Percentiles rank a stretch among this genome's conserved stretches.
phyloP scores from a whole-genome alignment of 2,797 vertebrate genomes.

The Lycodopsis pacificus region DNA sequence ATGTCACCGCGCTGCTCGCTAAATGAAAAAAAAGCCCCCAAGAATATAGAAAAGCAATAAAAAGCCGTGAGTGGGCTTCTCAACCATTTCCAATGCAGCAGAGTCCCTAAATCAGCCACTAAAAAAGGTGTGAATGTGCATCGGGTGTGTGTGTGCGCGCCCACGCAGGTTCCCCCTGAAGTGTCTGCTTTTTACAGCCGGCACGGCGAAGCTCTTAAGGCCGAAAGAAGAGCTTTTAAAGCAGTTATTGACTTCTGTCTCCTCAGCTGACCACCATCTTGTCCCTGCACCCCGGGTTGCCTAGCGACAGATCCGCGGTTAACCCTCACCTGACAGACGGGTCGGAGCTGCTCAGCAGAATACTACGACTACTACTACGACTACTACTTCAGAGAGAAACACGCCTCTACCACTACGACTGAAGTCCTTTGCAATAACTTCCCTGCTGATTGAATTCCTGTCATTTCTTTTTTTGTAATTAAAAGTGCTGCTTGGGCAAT shows the following conservation, averaged over 20 bases:
- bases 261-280: slow-evolving; percentile 70
- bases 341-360: slow-evolving; percentile 38
- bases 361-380: too few relatives aligned
- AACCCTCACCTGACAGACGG: slow-evolving; percentile 64
- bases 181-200: slow-evolving; percentile 60
- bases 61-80: slow-evolving; percentile 38
- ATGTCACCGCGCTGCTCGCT: not conserved
- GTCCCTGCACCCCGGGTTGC: slow-evolving; percentile 69
- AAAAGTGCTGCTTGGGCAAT: slow-evolving; percentile 42
- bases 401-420: not conserved
- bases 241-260: slow-evolving; percentile 79
- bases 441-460: slow-evolving; percentile 28
- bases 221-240: slow-evolving; percentile 74
- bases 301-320: slow-evolving; percentile 56
- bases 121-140: slow-evolving; percentile 43
- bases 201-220: slow-evolving; percentile 65
- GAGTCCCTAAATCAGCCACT: slow-evolving; percentile 51
- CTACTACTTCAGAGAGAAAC: slow-evolving; percentile 7
- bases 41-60: slow-evolving; percentile 46
- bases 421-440: slow-evolving; percentile 12
- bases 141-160: not conserved
- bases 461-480: slow-evolving; percentile 47
- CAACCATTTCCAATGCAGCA: slow-evolving; percentile 31
- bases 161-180: slow-evolving; percentile 42
- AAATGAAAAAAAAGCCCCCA: slow-evolving; percentile 2